A percentile compares a stretch with the other conserved stretches of the same genome.
phyloP scores from a whole-genome alignment of 2,888 invertebrate genomes.

The Apamea crenata region DNA sequence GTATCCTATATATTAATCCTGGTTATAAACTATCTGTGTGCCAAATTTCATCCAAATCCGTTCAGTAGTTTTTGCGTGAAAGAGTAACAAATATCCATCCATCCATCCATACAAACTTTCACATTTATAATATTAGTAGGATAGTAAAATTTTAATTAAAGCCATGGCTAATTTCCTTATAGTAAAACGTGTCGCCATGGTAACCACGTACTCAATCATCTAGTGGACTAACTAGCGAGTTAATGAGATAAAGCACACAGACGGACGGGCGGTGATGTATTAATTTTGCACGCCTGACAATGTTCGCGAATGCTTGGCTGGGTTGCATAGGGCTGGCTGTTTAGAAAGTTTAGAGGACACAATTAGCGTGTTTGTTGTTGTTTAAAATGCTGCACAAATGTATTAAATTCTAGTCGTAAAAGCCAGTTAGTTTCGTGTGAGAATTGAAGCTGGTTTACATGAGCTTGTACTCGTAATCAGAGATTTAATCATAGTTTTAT shows the following conservation, averaged over 20 bases:
- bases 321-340: constrained; percentile 44
- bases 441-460: not conserved
- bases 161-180: not conserved
- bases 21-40: too few relatives aligned
- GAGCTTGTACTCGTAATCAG: not conserved
- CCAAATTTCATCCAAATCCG: too few relatives aligned
- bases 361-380: not conserved
- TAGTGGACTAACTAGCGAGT: constrained; percentile 53
- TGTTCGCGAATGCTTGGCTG: constrained; percentile 60
- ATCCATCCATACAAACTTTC: too few relatives aligned
- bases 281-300: constrained; percentile 70
- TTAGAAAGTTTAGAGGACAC: not conserved
- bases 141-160: not conserved
- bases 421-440: too few relatives aligned
- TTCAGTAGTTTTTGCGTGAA: too few relatives aligned
- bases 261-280: constrained; percentile 68
- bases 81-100: too few relatives aligned
- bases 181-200: constrained; percentile 15
- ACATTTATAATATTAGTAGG: not conserved
- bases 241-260: constrained; percentile 65
- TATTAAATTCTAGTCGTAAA: too few relatives aligned
- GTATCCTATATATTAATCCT: too few relatives aligned
- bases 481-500: not conserved
- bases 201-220: constrained; percentile 58
- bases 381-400: not conserved